These are phyloP conservation scores for Euzophera pinguis DNA, from an alignment of 2,888 invertebrate genomes.

Conservation along the genomic window DNA sequence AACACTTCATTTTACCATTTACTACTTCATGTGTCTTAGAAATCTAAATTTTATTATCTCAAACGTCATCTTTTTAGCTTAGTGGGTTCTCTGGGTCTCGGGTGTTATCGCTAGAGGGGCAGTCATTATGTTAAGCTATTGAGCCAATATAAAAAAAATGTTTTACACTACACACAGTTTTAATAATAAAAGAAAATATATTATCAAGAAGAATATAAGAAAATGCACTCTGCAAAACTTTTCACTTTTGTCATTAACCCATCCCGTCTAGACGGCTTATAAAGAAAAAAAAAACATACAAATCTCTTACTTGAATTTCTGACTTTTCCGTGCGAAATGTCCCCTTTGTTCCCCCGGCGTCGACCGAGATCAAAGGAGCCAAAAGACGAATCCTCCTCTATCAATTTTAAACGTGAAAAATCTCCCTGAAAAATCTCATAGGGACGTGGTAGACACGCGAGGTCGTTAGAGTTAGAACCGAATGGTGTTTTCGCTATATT, in stretches of 20 bases:
- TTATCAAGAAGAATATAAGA: not conserved
- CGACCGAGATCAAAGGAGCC: constrained; percentile 27
- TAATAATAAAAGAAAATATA: not conserved
- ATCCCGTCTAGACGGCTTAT: constrained; percentile 8
- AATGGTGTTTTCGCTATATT: not conserved
- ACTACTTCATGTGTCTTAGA: not conserved
- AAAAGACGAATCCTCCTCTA: constrained; percentile 39
- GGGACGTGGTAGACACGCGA: constrained; percentile 52
- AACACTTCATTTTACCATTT: no score
- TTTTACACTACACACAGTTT: no score
- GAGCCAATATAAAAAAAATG: no score
- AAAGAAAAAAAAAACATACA: constrained; percentile 13
- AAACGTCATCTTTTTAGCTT: not conserved
- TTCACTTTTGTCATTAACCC: constrained; percentile 3
- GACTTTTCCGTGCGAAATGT: constrained; percentile 14
- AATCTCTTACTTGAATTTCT: constrained; percentile 9
- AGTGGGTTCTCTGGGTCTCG: not conserved
- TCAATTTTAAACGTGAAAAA: constrained; percentile 48
- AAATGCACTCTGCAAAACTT: not conserved
- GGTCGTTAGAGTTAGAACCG: constrained; percentile 14
- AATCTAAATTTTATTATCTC: no score
- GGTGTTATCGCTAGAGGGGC: no score
- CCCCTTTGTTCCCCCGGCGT: constrained; percentile 18
- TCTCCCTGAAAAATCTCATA: constrained; percentile 53
- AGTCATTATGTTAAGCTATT: no score